Conservation (phyloP, 2,888 invertebrate genomes). For the Spilarctia lutea region DNA sequence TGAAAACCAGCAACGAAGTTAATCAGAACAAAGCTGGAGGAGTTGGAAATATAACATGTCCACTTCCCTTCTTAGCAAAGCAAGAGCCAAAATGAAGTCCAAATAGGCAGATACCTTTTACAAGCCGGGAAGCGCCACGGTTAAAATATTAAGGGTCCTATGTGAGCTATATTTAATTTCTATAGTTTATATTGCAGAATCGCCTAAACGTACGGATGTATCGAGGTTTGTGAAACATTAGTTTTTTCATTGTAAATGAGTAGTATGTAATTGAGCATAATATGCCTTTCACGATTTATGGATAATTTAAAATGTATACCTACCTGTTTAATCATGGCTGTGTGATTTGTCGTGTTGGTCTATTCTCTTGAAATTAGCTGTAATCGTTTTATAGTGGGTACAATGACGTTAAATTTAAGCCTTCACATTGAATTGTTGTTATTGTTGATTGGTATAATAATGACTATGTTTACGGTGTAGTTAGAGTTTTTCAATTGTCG, state of each 20-base stretch:
- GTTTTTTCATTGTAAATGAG: neutral
- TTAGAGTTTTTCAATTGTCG: neutral
- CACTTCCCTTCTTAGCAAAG: too few relatives aligned
- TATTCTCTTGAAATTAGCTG: slow-evolving; percentile 7
- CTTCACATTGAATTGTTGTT: slow-evolving; percentile 4
- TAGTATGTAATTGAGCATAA: too few relatives aligned
- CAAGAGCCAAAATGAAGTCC: too few relatives aligned
- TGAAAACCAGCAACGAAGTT: too few relatives aligned
- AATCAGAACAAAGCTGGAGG: too few relatives aligned
- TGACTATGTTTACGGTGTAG: slow-evolving; percentile 1
- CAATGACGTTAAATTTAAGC: slow-evolving; percentile 10
- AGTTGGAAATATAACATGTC: too few relatives aligned
- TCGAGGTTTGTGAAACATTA: neutral
- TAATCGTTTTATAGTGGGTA: slow-evolving; percentile 9
- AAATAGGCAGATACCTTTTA: too few relatives aligned
- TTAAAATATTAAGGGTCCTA: too few relatives aligned
- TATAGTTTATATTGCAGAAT: too few relatives aligned
- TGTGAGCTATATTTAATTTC: too few relatives aligned
- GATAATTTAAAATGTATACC: neutral
- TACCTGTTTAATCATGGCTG: neutral
- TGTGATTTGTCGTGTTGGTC: neutral
- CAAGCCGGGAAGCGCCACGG: too few relatives aligned
- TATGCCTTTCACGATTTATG: neutral
- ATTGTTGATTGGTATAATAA: slow-evolving; percentile 12
- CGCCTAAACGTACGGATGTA: too few relatives aligned